phyloP scores from a whole-genome alignment of 2,888 invertebrate genomes.

The Malthinus seriepunctatus region DNA sequence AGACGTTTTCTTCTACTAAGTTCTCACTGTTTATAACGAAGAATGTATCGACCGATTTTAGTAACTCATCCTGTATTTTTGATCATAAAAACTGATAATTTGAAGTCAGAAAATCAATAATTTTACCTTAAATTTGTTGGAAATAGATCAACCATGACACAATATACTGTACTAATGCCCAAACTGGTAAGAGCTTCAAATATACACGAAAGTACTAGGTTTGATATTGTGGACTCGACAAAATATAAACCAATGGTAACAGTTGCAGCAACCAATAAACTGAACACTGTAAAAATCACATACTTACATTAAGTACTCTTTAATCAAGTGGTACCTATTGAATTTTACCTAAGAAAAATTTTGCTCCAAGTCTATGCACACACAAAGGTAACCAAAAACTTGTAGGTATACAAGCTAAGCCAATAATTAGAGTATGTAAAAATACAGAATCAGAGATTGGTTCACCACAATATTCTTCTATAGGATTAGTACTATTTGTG shows the following conservation, averaged over 20 bases:
- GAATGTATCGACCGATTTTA: too few species aligned
- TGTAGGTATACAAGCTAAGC: slow-evolving; percentile 78
- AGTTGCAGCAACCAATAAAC: slow-evolving; percentile 71
- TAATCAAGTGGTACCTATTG: too few species aligned
- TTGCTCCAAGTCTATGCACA: slow-evolving; percentile 78
- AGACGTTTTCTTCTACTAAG: too few species aligned
- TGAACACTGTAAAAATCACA: slow-evolving; percentile 64
- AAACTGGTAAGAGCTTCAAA: slow-evolving; percentile 81
- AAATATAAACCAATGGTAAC: slow-evolving; percentile 77
- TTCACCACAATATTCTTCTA: slow-evolving; percentile 65
- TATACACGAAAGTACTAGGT: slow-evolving; percentile 74
- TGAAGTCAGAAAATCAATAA: slow-evolving; percentile 18
- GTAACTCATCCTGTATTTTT: too few species aligned
- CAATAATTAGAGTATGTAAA: slow-evolving; percentile 77
- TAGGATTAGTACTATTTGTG: slow-evolving; percentile 46
- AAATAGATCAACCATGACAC: slow-evolving; percentile 80
- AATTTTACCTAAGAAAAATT: slow-evolving; percentile 73
- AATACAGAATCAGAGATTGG: slow-evolving; percentile 70
- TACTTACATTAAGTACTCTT: too few species aligned
- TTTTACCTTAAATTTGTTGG: slow-evolving; percentile 82
- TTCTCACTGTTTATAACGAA: too few species aligned
- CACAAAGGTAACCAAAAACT: slow-evolving; percentile 78
- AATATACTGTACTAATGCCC: slow-evolving; percentile 79
- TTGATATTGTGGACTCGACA: slow-evolving; percentile 71
- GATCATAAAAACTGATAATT: too few species aligned